Percentiles rank a stretch among this genome's conserved stretches.
Conservation (phyloP, 2,888 invertebrate genomes). For the Cerceris rybyensis region DNA sequence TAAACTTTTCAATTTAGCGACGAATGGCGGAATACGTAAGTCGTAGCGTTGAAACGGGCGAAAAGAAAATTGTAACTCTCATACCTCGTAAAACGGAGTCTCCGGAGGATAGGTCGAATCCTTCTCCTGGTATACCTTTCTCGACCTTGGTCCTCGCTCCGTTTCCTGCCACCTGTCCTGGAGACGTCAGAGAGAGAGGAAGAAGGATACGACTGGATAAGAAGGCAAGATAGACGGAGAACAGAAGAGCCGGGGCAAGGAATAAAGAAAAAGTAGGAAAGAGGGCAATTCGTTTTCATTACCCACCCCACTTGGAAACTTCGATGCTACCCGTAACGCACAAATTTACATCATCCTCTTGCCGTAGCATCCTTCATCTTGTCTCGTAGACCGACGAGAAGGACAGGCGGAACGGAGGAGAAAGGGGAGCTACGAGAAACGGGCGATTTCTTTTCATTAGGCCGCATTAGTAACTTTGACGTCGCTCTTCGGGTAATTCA, state of each 20-base stretch:
- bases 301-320: conserved; percentile 56
- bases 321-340: conserved; percentile 61
- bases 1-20: conserved; percentile 52
- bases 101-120: conserved; percentile 47
- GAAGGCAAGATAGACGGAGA: conserved; percentile 11
- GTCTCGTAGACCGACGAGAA: conserved; percentile 24
- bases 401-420: background rate
- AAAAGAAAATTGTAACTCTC: conserved; percentile 25
- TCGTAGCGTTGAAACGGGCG: conserved; percentile 2
- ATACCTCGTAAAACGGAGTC: conserved; percentile 24
- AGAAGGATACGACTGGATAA: background rate
- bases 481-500: conserved; percentile 38
- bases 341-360: conserved; percentile 64
- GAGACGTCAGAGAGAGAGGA: background rate
- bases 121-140: conserved; percentile 5
- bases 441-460: conserved; percentile 63
- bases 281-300: conserved; percentile 69
- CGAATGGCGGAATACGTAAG: conserved; percentile 33
- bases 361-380: conserved; percentile 48
- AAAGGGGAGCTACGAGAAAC: conserved; percentile 4
- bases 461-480: conserved; percentile 43
- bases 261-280: conserved; percentile 51
- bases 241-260: conserved; percentile 3
- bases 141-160: background rate
- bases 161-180: background rate